Conservation (phyloP, 2,888 invertebrate genomes). For the Fragum fragum region DNA sequence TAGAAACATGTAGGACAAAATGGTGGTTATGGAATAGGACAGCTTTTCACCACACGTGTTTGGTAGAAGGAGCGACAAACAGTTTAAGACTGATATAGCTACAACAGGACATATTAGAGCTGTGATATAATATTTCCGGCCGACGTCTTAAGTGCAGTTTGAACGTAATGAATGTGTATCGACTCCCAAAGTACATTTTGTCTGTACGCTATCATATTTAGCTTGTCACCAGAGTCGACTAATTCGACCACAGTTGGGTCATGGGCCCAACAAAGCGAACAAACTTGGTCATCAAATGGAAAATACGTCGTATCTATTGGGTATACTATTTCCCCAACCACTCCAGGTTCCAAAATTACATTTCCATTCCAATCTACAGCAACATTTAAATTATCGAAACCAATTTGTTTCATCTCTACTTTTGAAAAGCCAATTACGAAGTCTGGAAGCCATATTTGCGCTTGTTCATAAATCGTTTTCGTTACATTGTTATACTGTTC, state of each 20-base stretch:
- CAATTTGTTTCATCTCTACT: constrained; percentile 1
- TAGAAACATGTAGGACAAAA: constrained; percentile 13
- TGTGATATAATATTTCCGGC: neutral
- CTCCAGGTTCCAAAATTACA: neutral
- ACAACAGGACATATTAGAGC: constrained; percentile 9
- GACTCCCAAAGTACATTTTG: constrained; percentile 6
- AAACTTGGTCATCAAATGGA: constrained; percentile 2
- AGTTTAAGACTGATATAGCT: neutral
- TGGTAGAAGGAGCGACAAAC: constrained; percentile 1
- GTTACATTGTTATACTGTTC: constrained; percentile 6
- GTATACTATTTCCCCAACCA: neutral
- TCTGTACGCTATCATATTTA: neutral
- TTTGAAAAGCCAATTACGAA: neutral
- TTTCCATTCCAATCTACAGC: neutral
- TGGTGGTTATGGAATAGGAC: neutral
- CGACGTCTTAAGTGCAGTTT: neutral
- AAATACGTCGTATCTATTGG: neutral
- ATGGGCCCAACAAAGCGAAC: constrained; percentile 16
- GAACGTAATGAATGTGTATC: neutral
- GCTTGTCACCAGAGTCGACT: too few species aligned
- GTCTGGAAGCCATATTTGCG: constrained; percentile 1
- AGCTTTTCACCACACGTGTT: constrained; percentile 6
- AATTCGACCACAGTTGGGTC: neutral
- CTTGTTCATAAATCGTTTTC: neutral
- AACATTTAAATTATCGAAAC: neutral